Evolutionary conservation across 2,113 vertebrate species (phyloP).

Genomic region (Platysternon megacephalum): DNA sequence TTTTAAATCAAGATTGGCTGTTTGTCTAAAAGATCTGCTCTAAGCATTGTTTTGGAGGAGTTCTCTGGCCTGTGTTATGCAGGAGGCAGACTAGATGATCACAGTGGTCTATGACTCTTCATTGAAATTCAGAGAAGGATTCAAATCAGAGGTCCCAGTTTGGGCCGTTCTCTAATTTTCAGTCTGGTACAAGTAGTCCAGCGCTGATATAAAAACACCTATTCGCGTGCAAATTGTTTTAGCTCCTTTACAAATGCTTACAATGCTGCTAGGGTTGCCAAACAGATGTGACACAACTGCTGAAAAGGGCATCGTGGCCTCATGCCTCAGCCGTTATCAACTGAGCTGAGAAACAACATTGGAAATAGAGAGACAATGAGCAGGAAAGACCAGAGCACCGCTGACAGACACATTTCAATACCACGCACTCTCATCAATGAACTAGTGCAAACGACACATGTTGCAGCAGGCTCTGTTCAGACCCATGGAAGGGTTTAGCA

Average conservation of each 20-base stretch:
- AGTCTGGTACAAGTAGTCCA: neutral
- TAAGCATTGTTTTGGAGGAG: neutral
- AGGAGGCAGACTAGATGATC: neutral
- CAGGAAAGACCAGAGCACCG: neutral
- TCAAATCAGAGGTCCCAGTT: neutral
- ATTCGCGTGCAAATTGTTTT: neutral
- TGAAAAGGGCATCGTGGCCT: slow-evolving; percentile 44
- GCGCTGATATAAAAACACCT: neutral
- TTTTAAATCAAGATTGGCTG: neutral
- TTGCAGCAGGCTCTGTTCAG: neutral
- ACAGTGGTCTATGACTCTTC: neutral
- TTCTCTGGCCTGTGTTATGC: neutral
- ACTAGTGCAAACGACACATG: rapidly evolving
- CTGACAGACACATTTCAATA: neutral
- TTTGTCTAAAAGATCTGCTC: neutral
- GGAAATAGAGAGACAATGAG: neutral
- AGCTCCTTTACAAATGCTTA: slow-evolving; percentile 12
- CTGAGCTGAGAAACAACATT: neutral
- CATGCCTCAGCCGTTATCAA: slow-evolving; percentile 62
- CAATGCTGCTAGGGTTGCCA: slow-evolving; percentile 22
- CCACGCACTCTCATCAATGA: neutral
- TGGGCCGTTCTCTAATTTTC: neutral
- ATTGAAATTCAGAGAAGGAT: neutral
- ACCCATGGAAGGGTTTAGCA: neutral
- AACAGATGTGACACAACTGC: slow-evolving; percentile 46